These are phyloP conservation scores for Neodiprion lecontei DNA, from an alignment of 1,140 invertebrate genomes.

Conservation along the genomic window DNA sequence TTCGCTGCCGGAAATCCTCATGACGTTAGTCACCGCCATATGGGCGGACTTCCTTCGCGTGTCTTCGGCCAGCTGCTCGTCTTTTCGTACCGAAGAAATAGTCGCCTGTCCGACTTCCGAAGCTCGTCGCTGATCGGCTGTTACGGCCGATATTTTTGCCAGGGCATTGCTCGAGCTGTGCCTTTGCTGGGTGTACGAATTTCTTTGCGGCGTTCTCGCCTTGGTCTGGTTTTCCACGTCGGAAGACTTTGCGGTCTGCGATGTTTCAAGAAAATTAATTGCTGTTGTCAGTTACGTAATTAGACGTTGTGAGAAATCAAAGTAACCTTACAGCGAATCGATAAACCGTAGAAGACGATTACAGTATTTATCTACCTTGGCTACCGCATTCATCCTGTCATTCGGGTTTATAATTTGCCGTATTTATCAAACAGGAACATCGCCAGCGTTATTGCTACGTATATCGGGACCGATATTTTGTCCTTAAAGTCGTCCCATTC, in stretches of 20 bases:
- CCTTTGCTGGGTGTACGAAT: constrained; percentile 4
- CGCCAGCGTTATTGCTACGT: constrained; percentile 12
- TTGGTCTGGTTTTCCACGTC: neutral
- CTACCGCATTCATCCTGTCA: neutral
- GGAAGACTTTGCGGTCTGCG: neutral
- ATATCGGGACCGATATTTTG: constrained; percentile 28
- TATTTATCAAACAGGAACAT: constrained; percentile 2
- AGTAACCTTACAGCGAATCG: neutral
- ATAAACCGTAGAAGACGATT: neutral
- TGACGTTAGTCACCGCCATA: constrained; percentile 22
- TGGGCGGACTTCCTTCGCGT: constrained; percentile 9
- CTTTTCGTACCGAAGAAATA: neutral
- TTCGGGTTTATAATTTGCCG: neutral
- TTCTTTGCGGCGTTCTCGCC: neutral
- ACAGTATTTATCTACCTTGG: too few relatives aligned
- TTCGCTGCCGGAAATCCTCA: constrained; percentile 20
- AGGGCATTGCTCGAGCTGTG: constrained; percentile 12
- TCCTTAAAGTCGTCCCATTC: constrained; percentile 31
- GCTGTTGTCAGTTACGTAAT: neutral
- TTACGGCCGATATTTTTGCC: constrained; percentile 20
- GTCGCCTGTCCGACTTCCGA: constrained; percentile 13
- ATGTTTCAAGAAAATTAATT: neutral
- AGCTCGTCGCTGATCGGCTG: constrained; percentile 11
- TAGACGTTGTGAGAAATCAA: neutral
- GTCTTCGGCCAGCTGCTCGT: constrained; percentile 10